Evolutionary conservation across 2,888 invertebrate species (phyloP), one percentile per base, ranked within the genome.

Genomic region (Archips xylosteana): DNA sequence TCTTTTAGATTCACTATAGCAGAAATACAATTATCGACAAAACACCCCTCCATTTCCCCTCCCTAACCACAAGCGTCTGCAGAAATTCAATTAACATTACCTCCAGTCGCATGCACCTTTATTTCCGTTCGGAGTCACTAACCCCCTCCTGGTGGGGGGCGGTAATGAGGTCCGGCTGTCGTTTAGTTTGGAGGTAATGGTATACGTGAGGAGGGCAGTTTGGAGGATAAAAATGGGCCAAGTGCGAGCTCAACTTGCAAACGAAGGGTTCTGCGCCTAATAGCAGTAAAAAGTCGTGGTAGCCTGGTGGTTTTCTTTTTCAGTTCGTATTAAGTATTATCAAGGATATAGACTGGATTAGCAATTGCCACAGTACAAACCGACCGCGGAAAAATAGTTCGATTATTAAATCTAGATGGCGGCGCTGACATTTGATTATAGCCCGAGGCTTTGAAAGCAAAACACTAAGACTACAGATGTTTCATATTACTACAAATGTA

Each of bases 1-100:
- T 3, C 45, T 45, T 45, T 0, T 45, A 10, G 10, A 45, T 12
- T 0, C 8, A n/a, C 8, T 13, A 13, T 51, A 54, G 2, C 8
- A 5, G 6, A 39, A 23, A 0, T 3, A 12, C 32, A 3, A 3
- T 23, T 57, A 57, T 57, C 57, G 57, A 57, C 32, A 57, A 12
- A 10, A 10, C 2, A 5, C 9, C n/a, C 10, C 36, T 39, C 42
- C 49, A 63, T 3, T 3, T 4, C 39, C 77, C 82, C 88, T 69
- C 89, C 79, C 87, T 91, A 88, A 72, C 74, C 77, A 80, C 83
- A 79, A 85, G 86, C 92, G 94, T 94, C 93, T 93, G 94, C 92
- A 93, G 94, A 94, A 94, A 94, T 94, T 94, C 94, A 94, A 94
- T 94, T 94, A 94, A 94, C 94, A 94, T 94, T 94, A 94, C 94